phyloP scores from a whole-genome alignment of 2,113 vertebrate genomes.

The Malurus melanocephalus region DNA sequence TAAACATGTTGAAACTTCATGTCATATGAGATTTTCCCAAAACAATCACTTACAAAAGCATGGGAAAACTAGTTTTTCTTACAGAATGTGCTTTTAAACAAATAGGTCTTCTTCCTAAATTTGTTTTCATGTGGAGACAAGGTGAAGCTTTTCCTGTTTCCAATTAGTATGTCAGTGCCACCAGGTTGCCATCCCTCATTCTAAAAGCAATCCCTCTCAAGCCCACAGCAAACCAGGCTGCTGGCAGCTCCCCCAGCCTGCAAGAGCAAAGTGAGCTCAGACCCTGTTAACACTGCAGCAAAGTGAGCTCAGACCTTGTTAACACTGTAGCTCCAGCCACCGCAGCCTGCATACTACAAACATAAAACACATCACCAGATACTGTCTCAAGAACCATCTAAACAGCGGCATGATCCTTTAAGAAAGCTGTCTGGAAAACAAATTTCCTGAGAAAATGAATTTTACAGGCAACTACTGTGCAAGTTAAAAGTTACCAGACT shows the following conservation, averaged over 20 bases:
- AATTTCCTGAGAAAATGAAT: not conserved
- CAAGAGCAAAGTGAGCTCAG: not conserved
- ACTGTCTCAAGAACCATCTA: not conserved
- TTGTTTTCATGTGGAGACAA: not conserved
- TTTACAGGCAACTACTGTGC: not conserved
- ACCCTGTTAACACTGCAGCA: not conserved
- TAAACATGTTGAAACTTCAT: not conserved
- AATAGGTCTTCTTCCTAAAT: not conserved
- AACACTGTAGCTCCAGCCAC: not conserved
- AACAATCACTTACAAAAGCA: not conserved
- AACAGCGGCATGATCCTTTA: not conserved
- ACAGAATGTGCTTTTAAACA: not conserved
- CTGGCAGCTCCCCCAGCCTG: not conserved
- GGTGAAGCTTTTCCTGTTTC: not conserved
- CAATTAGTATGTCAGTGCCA: accelerated
- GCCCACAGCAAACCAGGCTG: not conserved
- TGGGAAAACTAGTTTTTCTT: not conserved
- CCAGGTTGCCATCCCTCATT: not conserved
- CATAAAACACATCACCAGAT: not conserved
- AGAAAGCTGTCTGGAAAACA: slow-evolving; percentile 24
- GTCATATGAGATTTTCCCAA: not conserved
- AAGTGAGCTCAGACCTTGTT: not conserved
- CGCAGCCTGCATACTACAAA: not conserved
- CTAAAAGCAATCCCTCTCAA: not conserved
- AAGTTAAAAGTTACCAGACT: not conserved